phyloP scores from a whole-genome alignment of 2,113 vertebrate genomes.

The Girardinichthys multiradiatus region DNA sequence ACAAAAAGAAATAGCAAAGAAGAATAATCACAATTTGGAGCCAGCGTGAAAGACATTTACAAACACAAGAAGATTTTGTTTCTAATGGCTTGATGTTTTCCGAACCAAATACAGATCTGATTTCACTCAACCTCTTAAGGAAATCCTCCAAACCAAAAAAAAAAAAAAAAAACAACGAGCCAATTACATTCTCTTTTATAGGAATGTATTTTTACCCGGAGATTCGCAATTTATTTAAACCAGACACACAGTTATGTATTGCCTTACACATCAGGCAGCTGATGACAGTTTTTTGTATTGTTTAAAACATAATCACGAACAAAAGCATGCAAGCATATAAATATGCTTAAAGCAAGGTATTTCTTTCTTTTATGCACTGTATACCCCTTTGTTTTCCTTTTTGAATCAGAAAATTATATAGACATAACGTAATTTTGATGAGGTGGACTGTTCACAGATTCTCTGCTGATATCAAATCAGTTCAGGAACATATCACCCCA shows the following conservation, averaged over 20 bases:
- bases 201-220: background rate
- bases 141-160: background rate
- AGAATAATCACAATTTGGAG: background rate
- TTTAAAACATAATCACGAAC: background rate
- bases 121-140: background rate
- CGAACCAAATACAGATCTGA: background rate
- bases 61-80: background rate
- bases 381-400: background rate
- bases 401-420: background rate
- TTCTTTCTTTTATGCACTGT: background rate
- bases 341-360: background rate
- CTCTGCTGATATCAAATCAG: constrained; percentile 2
- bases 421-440: background rate
- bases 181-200: background rate
- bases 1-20: background rate
- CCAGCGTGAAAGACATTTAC: background rate
- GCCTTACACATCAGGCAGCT: background rate
- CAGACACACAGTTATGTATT: background rate
- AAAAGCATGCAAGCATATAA: background rate
- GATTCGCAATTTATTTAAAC: background rate
- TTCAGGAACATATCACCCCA: constrained; percentile 28
- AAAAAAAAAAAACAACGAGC: background rate
- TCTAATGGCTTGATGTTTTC: background rate
- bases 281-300: background rate
- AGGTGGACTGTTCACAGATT: background rate